Percentiles rank a stretch among this genome's conserved stretches.
These are phyloP conservation scores for Danio aesculapii DNA, from an alignment of 2,797 vertebrate genomes.

Conservation along the genomic window DNA sequence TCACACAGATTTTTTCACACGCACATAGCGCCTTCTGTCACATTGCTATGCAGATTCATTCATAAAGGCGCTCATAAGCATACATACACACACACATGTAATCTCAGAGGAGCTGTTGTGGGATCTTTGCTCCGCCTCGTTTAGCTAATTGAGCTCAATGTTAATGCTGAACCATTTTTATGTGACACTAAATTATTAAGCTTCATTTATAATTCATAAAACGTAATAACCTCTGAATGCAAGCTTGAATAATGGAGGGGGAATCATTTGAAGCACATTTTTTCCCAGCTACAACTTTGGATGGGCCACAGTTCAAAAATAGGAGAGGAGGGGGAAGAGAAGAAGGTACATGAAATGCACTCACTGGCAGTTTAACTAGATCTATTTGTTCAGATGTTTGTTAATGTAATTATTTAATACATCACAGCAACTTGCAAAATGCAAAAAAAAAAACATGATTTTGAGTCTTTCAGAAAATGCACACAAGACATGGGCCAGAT, in stretches of 20 bases:
- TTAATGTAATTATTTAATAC: too few species aligned
- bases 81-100: slow-evolving; percentile 3
- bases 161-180: slow-evolving; percentile 69
- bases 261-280: slow-evolving; percentile 67
- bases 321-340: slow-evolving; percentile 26
- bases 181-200: slow-evolving; percentile 73
- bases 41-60: slow-evolving; percentile 18
- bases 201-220: slow-evolving; percentile 73
- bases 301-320: slow-evolving; percentile 50
- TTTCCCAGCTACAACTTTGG: slow-evolving; percentile 19
- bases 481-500: too few species aligned
- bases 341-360: neutral
- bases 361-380: too few species aligned
- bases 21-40: neutral
- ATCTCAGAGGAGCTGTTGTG: slow-evolving; percentile 20
- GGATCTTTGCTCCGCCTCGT: slow-evolving; percentile 9
- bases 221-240: slow-evolving; percentile 73
- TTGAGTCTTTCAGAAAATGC: too few species aligned
- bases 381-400: too few species aligned
- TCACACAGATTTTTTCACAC: neutral
- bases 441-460: too few species aligned
- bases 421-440: too few species aligned
- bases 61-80: slow-evolving; percentile 14
- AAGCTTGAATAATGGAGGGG: slow-evolving; percentile 72
- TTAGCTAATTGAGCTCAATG: slow-evolving; percentile 63